Evolutionary conservation across 2,888 invertebrate genomes (phyloP), one percentile per base, ranked within the genome.

Genomic region (Ophion ventricosus): DNA sequence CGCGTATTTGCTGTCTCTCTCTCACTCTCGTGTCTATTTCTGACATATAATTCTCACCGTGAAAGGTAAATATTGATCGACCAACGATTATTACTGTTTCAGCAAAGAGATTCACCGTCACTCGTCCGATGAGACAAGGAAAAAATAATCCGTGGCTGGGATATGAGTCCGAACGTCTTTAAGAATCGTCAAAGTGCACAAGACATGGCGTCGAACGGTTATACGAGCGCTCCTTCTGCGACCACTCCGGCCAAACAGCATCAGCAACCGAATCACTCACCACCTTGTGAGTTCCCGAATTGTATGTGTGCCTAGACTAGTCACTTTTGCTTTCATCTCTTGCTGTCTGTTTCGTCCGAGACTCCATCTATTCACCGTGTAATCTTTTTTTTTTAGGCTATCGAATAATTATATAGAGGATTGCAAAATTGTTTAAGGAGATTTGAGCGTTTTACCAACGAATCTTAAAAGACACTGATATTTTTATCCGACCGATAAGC

Each of bases 91-190:
- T 85, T 43, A 40, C 54, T 29, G 26, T 69, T 70, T 75, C 88
- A 91, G 91, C 64, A 79, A 74, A 86, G 14, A 80, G 75, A 77
- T 77, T 57, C 72, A 40, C 66, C 61, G 25, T 75, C 80, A 49
- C 49, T 78, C 61, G 76, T 70, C 56, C 85, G 20, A 59, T 54
- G 57, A 80, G 81, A 61, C 64, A 82, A 85, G 81, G 64, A 57
- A 67, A 77, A 79, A 88, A 81, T 85, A 87, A 87, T 74, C 87
- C 49, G 49, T 82, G 78, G 81, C 85, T 86, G 81, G 88, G 90
- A 86, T 89, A 95, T 95, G 95, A 94, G 94, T 88, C 94, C 94
- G 83, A 94, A 94, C 90, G 94, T 92, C 88, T 94, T 94, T 94
- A 94, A 95, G 90, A 93, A 94, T 88, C 94, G 94, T 91, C 90